Percentiles rank a stretch among this genome's conserved stretches.
Evolutionary conservation across 30 jellyfish, hydroid and myxozoan species (phyloP).

Genomic region (Aurelia aurita complex sp. Pacific): DNA sequence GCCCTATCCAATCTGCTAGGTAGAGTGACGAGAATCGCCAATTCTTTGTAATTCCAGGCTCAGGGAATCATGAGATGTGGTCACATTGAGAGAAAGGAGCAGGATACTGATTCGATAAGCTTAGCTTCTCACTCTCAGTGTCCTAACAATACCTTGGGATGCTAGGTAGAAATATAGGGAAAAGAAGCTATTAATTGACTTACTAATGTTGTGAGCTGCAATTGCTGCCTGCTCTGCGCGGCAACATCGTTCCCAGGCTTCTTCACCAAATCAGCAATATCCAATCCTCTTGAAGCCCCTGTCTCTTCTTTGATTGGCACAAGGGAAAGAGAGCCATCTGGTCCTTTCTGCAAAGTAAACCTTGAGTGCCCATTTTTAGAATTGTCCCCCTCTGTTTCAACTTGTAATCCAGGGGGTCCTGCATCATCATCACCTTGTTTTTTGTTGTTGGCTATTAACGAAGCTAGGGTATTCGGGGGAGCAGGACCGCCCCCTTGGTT

Average conservation of each 20-base stretch:
- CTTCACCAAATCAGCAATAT: conserved; percentile 65
- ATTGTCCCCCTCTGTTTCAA: conserved; percentile 88
- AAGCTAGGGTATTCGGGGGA: conserved; percentile 10
- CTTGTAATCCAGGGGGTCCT: conserved; percentile 55
- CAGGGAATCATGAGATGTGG: too few relatives aligned
- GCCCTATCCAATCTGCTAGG: too few relatives aligned
- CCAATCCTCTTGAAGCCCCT: conserved; percentile 69
- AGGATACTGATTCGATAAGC: too few relatives aligned
- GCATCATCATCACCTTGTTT: not conserved
- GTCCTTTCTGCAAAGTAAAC: conserved; percentile 69
- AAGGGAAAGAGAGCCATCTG: conserved; percentile 85
- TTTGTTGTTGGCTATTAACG: conserved; percentile 18
- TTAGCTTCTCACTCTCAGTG: too few relatives aligned
- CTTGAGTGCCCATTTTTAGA: conserved; percentile 64
- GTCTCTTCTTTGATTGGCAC: conserved; percentile 92
- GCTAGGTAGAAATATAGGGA: too few relatives aligned
- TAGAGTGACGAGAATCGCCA: too few relatives aligned
- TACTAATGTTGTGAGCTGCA: conserved; percentile 94
- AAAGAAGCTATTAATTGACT: not conserved
- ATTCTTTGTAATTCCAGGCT: too few relatives aligned
- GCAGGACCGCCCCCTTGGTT: not conserved
- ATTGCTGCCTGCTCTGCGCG: conserved; percentile 86
- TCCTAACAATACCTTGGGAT: too few relatives aligned
- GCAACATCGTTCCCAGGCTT: conserved; percentile 62
- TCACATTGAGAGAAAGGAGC: too few relatives aligned